Conservation (phyloP, 1,140 invertebrate genomes). For the Pollicipes pollicipes region DNA sequence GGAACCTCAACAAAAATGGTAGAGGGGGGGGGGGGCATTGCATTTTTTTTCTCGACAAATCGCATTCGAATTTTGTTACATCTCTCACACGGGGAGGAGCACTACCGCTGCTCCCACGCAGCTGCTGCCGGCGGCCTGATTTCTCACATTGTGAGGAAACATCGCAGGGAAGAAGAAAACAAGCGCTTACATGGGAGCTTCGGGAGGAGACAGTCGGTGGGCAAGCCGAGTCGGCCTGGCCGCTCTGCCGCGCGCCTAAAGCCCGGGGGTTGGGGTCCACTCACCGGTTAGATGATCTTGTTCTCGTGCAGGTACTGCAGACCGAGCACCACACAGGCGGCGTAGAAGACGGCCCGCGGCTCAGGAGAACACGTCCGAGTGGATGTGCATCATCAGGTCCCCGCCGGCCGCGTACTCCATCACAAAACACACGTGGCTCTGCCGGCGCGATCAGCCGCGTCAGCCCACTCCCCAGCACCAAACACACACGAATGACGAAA, state of each 20-base stretch:
- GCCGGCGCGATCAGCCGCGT: neutral
- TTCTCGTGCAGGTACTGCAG: constrained; percentile 98
- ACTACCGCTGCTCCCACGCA: no score
- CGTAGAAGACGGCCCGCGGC: constrained; percentile 93
- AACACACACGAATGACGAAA: neutral
- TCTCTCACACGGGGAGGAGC: neutral
- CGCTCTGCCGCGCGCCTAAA: no score
- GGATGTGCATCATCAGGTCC: constrained; percentile 99
- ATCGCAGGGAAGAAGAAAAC: no score
- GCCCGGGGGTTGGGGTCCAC: neutral
- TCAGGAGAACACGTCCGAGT: constrained; percentile 97
- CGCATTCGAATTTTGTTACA: no score
- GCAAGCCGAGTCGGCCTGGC: no score
- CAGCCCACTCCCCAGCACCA: neutral
- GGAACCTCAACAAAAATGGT: no score
- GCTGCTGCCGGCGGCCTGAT: no score
- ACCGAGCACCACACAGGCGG: constrained; percentile 94
- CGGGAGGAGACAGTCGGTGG: no score
- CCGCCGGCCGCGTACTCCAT: constrained; percentile 99
- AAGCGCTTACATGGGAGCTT: no score
- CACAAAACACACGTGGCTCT: constrained; percentile 94
- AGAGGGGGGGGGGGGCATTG: no score
- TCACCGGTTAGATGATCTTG: constrained; percentile 46
- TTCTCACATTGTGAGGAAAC: no score
- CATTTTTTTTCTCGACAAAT: no score